Percentiles rank a stretch among this genome's conserved stretches.
Conservation (phyloP, 2,113 vertebrate genomes). For the Maccullochella peelii region DNA sequence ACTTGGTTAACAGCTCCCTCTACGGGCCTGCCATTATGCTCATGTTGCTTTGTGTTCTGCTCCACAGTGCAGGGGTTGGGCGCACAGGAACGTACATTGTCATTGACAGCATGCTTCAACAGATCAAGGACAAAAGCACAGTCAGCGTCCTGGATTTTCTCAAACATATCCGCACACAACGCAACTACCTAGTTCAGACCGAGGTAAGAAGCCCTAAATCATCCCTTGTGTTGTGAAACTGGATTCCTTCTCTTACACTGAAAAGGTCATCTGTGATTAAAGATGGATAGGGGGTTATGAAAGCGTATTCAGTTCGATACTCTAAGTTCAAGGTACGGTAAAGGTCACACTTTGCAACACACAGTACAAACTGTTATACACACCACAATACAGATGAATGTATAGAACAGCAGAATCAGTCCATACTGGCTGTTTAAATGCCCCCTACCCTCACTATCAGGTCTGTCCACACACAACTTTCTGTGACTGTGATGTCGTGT, state of each 20-base stretch:
- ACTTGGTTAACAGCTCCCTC: slow-evolving; percentile 41
- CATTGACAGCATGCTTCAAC: slow-evolving; percentile 99
- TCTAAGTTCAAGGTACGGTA: slow-evolving; percentile 36
- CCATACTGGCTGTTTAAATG: neutral
- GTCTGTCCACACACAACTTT: neutral
- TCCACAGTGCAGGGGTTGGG: slow-evolving; percentile 93
- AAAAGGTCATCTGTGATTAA: slow-evolving; percentile 65
- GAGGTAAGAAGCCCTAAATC: slow-evolving; percentile 88
- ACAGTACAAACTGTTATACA: slow-evolving; percentile 31
- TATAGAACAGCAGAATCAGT: slow-evolving; percentile 15
- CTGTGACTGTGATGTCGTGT: neutral
- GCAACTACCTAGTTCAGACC: slow-evolving; percentile 99
- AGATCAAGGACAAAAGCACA: slow-evolving; percentile 99
- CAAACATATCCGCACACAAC: slow-evolving; percentile 99
- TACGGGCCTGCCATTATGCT: slow-evolving; percentile 34
- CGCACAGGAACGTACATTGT: slow-evolving; percentile 99
- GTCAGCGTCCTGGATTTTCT: slow-evolving; percentile 98
- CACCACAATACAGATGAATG: slow-evolving; percentile 4
- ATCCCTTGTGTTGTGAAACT: slow-evolving; percentile 15
- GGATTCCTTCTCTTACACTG: slow-evolving; percentile 22
- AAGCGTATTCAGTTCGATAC: slow-evolving; percentile 46
- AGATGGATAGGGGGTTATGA: slow-evolving; percentile 53
- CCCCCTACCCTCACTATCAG: neutral
- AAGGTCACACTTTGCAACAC: slow-evolving; percentile 54
- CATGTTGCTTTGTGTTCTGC: slow-evolving; percentile 45